Percentiles rank a stretch among this genome's conserved stretches.
Conservation (phyloP, 2,888 invertebrate genomes). For the Tanypteryx hageni region DNA sequence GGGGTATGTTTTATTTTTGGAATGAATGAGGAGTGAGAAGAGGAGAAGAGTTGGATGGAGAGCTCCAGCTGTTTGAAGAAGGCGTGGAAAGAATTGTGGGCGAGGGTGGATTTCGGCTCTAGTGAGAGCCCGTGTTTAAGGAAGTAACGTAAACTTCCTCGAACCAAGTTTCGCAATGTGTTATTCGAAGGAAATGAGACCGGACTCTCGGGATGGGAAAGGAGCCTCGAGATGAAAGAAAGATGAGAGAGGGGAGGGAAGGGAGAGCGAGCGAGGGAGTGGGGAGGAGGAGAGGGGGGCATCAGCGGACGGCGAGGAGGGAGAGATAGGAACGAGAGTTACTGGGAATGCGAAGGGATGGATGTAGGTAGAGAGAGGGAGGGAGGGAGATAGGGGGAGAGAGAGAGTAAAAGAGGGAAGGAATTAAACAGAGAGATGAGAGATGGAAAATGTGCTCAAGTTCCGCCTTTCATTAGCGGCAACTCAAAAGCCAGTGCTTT, state of each 20-base stretch:
- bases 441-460: slow-evolving; percentile 36
- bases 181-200: slow-evolving; percentile 46
- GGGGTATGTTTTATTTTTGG: background rate
- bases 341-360: background rate
- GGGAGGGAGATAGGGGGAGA: background rate
- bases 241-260: background rate
- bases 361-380: background rate
- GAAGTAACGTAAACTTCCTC: slow-evolving; percentile 46
- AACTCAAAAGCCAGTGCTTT: slow-evolving; percentile 48
- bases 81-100: background rate
- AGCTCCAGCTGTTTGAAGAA: background rate
- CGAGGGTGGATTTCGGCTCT: slow-evolving; percentile 3
- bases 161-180: slow-evolving; percentile 45
- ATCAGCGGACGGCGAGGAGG: background rate
- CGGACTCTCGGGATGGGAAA: slow-evolving; percentile 28
- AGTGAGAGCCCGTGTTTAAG: slow-evolving; percentile 21
- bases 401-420: background rate
- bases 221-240: background rate
- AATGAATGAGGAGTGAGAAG: background rate
- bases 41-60: background rate
- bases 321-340: no score
- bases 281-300: background rate
- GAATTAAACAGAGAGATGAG: background rate
- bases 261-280: background rate
- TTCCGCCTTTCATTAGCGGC: slow-evolving; percentile 51